Percentiles rank a stretch among this genome's conserved stretches.
phyloP scores from a whole-genome alignment of 2,797 vertebrate genomes.

The Acrossocheilus fasciatus region DNA sequence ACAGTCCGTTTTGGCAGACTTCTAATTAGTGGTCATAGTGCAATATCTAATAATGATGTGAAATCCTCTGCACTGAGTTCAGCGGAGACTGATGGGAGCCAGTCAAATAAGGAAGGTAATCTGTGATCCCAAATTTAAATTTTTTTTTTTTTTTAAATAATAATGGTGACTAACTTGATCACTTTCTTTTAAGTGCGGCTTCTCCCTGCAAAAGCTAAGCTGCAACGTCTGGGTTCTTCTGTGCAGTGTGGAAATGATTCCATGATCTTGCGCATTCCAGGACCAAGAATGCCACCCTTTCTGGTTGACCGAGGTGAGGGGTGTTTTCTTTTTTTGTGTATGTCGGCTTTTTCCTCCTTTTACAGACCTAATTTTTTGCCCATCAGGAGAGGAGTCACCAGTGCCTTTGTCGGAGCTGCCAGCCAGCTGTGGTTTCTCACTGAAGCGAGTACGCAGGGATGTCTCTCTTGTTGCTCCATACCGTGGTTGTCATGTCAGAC shows the following conservation, averaged over 20 bases:
- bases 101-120: neutral
- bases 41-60: neutral
- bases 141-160: no score
- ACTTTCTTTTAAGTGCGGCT: constrained; percentile 6
- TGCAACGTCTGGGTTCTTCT: constrained; percentile 38
- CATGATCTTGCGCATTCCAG: constrained; percentile 33
- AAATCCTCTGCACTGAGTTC: accelerated
- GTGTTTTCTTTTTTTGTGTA: neutral
- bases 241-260: constrained; percentile 49
- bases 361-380: no score
- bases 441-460: constrained; percentile 62
- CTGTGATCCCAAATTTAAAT: neutral
- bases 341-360: no score
- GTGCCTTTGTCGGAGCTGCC: constrained; percentile 63
- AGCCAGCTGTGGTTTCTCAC: constrained; percentile 64
- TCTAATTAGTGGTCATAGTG: neutral
- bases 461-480: constrained; percentile 59
- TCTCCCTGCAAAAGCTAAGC: constrained; percentile 12
- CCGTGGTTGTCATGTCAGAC: constrained; percentile 62
- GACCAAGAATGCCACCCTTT: constrained; percentile 39
- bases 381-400: constrained; percentile 52
- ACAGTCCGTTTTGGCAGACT: neutral
- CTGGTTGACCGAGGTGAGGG: constrained; percentile 61
- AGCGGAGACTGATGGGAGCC: neutral
- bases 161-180: neutral